Percentiles rank a stretch among this genome's conserved stretches.
Evolutionary conservation across 2,888 invertebrate genomes (phyloP).

Genomic region (Melanargia galathea): DNA sequence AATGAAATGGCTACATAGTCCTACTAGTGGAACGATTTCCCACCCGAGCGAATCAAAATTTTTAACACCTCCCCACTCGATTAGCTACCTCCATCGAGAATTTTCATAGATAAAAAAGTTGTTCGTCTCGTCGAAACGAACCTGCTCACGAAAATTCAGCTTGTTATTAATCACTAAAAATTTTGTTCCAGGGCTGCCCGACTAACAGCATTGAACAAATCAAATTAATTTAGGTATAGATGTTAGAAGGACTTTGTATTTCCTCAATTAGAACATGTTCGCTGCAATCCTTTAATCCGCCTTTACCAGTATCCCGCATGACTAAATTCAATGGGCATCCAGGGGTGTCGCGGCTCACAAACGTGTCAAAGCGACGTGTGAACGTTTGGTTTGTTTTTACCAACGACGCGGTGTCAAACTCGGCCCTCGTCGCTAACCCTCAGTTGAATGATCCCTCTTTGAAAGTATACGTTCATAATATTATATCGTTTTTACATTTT

Average conservation of each 20-base stretch:
- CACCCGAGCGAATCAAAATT: no score
- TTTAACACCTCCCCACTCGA: no score
- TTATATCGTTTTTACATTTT: background rate
- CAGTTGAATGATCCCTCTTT: background rate
- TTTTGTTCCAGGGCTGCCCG: no score
- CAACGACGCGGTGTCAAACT: background rate
- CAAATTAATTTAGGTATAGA: no score
- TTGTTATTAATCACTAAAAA: no score
- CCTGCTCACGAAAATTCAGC: no score
- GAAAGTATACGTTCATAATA: background rate
- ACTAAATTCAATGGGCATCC: background rate
- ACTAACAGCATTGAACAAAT: no score
- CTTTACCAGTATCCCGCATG: background rate
- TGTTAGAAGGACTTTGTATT: background rate
- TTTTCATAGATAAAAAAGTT: no score
- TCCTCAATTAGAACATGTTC: background rate
- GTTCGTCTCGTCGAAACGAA: no score
- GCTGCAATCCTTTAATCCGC: background rate
- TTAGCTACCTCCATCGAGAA: no score
- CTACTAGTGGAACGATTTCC: no score
- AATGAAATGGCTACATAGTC: no score
- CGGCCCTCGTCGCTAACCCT: background rate
- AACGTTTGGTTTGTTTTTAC: background rate
- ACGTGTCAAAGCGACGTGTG: background rate
- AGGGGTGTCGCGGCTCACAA: background rate